Conservation (phyloP, 2,113 vertebrate species). For the Platichthys flesus region DNA sequence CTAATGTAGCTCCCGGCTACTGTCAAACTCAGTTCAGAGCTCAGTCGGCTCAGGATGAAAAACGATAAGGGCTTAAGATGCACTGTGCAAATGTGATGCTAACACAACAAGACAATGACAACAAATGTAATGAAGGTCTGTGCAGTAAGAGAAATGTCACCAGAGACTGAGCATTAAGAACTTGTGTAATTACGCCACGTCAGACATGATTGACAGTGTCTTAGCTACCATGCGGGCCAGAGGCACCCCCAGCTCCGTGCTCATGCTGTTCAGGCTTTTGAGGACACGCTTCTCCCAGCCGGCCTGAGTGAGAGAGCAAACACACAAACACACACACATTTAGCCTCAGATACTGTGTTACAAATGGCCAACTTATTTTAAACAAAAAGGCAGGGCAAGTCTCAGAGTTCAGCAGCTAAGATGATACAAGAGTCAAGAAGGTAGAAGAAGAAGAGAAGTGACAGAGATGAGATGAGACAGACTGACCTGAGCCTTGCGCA, state of each 20-base stretch:
- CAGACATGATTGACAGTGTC: constrained; percentile 8
- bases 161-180: constrained; percentile 11
- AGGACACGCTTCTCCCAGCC: constrained; percentile 96
- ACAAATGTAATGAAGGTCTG: neutral
- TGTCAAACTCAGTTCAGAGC: neutral
- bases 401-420: constrained; percentile 4
- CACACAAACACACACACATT: constrained; percentile 1
- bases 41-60: neutral
- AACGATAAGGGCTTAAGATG: too few species aligned
- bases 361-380: neutral
- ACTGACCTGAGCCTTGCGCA: constrained; percentile 96
- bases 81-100: neutral
- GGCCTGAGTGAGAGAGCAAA: constrained; percentile 81
- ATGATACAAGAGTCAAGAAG: neutral
- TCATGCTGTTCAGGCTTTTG: constrained; percentile 99
- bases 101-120: neutral
- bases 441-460: constrained; percentile 32
- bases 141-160: neutral
- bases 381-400: neutral
- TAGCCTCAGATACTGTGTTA: neutral
- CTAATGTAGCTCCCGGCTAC: neutral
- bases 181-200: neutral
- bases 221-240: constrained; percentile 90
- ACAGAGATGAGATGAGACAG: constrained; percentile 54
- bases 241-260: constrained; percentile 91